A percentile compares a stretch with the other conserved stretches of the same genome.
These are phyloP conservation scores for Hiodon alosoides DNA, from an alignment of 2,113 vertebrate genomes.

Conservation along the genomic window DNA sequence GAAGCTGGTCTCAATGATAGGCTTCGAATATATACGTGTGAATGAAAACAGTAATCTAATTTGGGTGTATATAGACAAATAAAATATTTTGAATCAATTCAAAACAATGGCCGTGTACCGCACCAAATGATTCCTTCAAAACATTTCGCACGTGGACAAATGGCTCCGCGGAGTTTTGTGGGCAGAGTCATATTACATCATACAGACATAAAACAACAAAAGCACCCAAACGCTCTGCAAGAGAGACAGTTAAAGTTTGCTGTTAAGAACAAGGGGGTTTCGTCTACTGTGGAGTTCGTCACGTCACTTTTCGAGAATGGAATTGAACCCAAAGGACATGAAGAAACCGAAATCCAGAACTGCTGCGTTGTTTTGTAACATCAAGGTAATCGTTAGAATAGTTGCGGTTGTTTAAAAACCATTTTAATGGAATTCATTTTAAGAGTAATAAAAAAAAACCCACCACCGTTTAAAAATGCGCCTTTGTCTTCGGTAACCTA, in stretches of 20 bases:
- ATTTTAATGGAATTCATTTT: neutral
- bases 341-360: slow-evolving; percentile 32
- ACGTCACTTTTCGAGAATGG: slow-evolving; percentile 32
- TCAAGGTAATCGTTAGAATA: slow-evolving; percentile 53
- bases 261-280: neutral
- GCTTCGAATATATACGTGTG: no score
- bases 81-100: no score
- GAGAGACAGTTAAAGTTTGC: neutral
- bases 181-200: slow-evolving; percentile 53
- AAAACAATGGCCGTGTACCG: neutral
- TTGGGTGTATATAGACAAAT: no score
- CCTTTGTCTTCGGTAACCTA: no score
- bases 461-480: no score
- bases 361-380: slow-evolving; percentile 35
- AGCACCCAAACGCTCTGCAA: slow-evolving; percentile 14
- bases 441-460: neutral
- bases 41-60: no score
- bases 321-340: slow-evolving; percentile 36
- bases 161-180: slow-evolving; percentile 24
- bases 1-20: no score
- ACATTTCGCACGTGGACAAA: slow-evolving; percentile 41
- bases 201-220: slow-evolving; percentile 23
- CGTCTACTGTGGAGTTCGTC: neutral
- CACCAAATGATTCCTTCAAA: slow-evolving; percentile 34
- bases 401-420: neutral